Conservation (phyloP, 2,888 invertebrate species). For the Cremastinae sp. region DNA sequence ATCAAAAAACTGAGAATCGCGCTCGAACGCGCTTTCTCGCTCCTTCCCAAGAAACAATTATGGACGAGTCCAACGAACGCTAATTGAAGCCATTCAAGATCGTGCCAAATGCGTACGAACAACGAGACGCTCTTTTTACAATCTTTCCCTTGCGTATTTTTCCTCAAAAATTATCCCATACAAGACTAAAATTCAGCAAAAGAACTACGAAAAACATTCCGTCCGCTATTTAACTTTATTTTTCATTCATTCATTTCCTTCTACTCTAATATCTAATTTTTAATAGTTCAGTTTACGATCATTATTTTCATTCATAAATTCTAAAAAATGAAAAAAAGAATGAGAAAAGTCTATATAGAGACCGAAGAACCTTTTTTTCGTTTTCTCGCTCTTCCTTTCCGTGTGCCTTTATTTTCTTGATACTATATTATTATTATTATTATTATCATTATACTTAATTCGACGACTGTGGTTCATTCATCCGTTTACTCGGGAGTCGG, state of each 20-base stretch:
- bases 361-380: not conserved
- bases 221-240: no score
- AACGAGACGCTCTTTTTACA: slow-evolving; percentile 51
- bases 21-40: slow-evolving; percentile 36
- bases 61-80: slow-evolving; percentile 73
- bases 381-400: not conserved
- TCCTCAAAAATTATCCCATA: not conserved
- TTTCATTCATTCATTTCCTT: no score
- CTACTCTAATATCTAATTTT: no score
- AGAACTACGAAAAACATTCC: no score
- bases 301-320: slow-evolving; percentile 1
- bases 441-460: no score
- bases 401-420: not conserved
- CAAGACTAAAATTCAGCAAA: no score
- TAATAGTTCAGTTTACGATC: no score
- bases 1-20: slow-evolving; percentile 13
- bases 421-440: not conserved
- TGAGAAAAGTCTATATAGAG: not conserved
- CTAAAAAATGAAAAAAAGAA: no score
- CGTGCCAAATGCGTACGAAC: slow-evolving; percentile 68
- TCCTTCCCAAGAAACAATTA: slow-evolving; percentile 78
- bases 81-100: slow-evolving; percentile 79
- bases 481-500: slow-evolving; percentile 66
- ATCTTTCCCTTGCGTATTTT: slow-evolving; percentile 37
- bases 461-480: slow-evolving; percentile 67